These are phyloP conservation scores for Bos javanicus DNA, from an alignment of 2,113 vertebrate genomes.

Conservation along the genomic window DNA sequence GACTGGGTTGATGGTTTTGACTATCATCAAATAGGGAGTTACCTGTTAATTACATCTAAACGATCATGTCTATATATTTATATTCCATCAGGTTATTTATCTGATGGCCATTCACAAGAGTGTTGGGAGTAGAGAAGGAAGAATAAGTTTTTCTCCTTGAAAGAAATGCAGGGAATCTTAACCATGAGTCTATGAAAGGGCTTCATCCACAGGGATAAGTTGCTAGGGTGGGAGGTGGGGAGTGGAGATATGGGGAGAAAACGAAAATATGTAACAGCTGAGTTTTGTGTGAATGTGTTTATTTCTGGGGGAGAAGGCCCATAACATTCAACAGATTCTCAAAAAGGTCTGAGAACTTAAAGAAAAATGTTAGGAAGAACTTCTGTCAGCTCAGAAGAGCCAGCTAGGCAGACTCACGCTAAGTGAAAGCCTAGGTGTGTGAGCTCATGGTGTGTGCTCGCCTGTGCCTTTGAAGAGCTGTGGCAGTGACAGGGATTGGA, in stretches of 20 bases:
- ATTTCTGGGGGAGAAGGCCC: not conserved
- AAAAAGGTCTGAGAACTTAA: not conserved
- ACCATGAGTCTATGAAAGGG: not conserved
- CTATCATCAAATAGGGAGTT: conserved; percentile 23
- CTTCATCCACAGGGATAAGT: not conserved
- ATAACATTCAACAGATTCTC: not conserved
- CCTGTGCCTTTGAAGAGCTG: not conserved
- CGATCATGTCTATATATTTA: not conserved
- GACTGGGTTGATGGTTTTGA: conserved; percentile 35
- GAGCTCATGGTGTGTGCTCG: not conserved
- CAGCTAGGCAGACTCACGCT: not conserved
- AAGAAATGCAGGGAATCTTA: not conserved
- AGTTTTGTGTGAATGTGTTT: conserved; percentile 12
- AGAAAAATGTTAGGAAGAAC: not conserved
- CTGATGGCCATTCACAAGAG: not conserved
- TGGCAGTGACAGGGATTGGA: not conserved
- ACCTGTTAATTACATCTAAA: conserved; percentile 25
- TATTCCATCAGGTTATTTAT: conserved; percentile 13
- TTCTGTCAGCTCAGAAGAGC: not conserved
- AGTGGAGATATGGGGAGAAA: not conserved
- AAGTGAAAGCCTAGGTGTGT: not conserved
- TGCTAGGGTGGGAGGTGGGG: not conserved
- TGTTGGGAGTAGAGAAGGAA: not conserved
- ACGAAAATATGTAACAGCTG: not conserved
- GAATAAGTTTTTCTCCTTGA: not conserved